Evolutionary conservation across 2,888 invertebrate species (phyloP).

Genomic region (Aelia acuminata): DNA sequence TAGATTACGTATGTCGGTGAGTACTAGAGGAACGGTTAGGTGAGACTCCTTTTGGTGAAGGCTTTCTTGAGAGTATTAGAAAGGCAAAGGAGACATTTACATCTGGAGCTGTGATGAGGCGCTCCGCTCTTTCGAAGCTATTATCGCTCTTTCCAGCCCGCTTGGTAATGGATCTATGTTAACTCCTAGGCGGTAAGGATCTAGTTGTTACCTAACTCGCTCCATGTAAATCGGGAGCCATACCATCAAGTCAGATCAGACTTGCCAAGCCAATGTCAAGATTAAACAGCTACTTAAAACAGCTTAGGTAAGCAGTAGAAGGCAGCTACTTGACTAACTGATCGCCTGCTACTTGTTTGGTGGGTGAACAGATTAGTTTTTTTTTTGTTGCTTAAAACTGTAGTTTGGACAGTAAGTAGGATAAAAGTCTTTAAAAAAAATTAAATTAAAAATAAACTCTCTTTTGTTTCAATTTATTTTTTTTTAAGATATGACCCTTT

Average conservation of each 20-base stretch:
- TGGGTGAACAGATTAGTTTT: neutral
- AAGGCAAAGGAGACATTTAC: neutral
- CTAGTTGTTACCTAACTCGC: neutral
- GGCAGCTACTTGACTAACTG: neutral
- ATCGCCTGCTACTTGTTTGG: neutral
- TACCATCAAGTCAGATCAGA: neutral
- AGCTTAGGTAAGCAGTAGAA: neutral
- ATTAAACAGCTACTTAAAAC: neutral
- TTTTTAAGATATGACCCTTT: no score
- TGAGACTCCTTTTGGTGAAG: neutral
- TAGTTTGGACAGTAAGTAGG: no score
- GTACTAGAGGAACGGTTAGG: neutral
- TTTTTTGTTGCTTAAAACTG: no score
- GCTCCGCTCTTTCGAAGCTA: neutral
- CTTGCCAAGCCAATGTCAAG: neutral
- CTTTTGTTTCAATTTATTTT: no score
- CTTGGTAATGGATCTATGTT: neutral
- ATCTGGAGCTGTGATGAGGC: neutral
- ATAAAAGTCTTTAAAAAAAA: no score
- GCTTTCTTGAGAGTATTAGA: conserved; percentile 2
- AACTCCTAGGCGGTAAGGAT: neutral
- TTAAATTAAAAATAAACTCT: no score
- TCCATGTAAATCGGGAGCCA: conserved; percentile 7
- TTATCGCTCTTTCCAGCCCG: neutral
- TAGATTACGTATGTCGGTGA: neutral